Evolutionary conservation across 2,113 vertebrate genomes (phyloP), one percentile per base, ranked within the genome.

Genomic region (Rhizomys pruinosus): DNA sequence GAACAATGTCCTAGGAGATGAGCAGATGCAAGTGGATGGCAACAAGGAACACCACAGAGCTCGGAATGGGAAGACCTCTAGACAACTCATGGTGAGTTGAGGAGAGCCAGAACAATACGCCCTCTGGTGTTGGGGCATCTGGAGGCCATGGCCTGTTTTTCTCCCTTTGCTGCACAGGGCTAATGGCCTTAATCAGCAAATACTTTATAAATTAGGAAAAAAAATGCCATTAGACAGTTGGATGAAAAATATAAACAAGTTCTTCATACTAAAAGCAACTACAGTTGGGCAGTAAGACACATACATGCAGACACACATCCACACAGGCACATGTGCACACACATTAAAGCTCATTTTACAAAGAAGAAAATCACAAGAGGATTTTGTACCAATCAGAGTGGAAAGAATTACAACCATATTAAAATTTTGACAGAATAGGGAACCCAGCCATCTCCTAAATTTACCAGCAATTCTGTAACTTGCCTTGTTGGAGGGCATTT

Each of bases 111-210:
- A 61, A 7, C 1, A 71, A 74, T n/a, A n/a, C 82, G 42, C 12
- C 3, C 72, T 82, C 71, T 66, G 55, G 37, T 86, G 32, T 69
- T 20, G 69, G 69, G 5, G 57, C 37, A 4, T 80, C 29, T 3
- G 9, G 5, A 37, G 12, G 25, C 34, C 19, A 59, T 9, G 69
- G 34, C 17, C 34, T 63, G 13, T 57, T 84, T n/a, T 79, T 25
- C n/a, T 59, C 29, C 13, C 64, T 69, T 74, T 72, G 32, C 2
- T 68, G 72, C 29, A 4, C 29, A 88, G 88, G 15, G 42, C 17
- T 69, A 55, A 87, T 61, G 63, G 32, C 57, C 13, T 91, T 89
- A 73, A 93, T 39, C 76, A 91, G 73, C 23, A 90, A 87, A 39
- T 32, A 10, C 84, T 84, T 66, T 61, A n/a, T 0, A 84, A 59